phyloP scores from a whole-genome alignment of 2,113 vertebrate species.

The Syngnathus scovelli region DNA sequence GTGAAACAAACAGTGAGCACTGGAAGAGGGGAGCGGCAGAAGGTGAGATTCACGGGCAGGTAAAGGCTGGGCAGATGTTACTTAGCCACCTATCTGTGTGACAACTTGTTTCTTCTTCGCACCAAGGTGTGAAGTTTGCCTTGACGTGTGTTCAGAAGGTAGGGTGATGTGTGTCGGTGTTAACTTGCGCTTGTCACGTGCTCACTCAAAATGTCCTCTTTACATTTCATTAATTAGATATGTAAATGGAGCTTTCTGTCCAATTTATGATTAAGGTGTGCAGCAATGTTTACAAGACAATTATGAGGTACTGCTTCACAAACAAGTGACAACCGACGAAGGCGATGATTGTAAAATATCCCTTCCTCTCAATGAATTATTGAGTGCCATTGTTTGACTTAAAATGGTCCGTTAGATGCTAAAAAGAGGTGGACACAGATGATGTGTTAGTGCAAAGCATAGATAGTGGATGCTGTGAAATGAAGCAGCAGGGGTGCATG shows the following conservation, averaged over 20 bases:
- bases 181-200: conserved; percentile 21
- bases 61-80: conserved; percentile 35
- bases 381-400: too few relatives aligned
- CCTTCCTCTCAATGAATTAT: not conserved
- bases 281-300: not conserved
- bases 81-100: conserved; percentile 33
- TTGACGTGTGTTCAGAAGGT: conserved; percentile 50
- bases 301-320: not conserved
- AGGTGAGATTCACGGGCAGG: conserved; percentile 23
- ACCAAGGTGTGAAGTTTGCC: conserved; percentile 49
- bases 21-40: conserved; percentile 10
- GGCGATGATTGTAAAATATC: not conserved
- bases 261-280: conserved; percentile 2
- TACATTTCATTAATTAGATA: conserved; percentile 8
- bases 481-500: conserved; percentile 47
- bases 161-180: conserved; percentile 33
- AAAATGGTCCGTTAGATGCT: conserved; percentile 11
- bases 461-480: conserved; percentile 51
- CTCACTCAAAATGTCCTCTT: conserved; percentile 1
- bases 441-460: conserved; percentile 36
- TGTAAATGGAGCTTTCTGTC: conserved; percentile 13
- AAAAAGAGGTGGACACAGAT: conserved; percentile 36
- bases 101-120: conserved; percentile 39
- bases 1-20: conserved; percentile 19
- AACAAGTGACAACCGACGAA: not conserved